phyloP scores from a whole-genome alignment of 2,113 vertebrate species.

The Hippocampus mohnikei region DNA sequence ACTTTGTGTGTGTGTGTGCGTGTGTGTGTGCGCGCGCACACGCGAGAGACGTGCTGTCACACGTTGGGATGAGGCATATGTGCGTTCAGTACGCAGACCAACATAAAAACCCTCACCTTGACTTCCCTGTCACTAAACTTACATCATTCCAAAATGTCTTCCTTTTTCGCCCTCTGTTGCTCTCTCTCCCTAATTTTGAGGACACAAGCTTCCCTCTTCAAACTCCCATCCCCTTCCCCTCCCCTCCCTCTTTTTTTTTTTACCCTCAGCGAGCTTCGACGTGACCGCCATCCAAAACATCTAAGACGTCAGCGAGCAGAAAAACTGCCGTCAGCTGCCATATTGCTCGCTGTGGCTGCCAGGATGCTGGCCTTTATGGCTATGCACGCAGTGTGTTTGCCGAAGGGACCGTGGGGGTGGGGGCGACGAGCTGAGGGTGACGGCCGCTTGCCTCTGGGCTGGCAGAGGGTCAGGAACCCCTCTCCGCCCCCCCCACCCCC shows the following conservation, averaged over 20 bases:
- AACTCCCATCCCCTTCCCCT: neutral
- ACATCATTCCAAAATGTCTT: conserved; percentile 18
- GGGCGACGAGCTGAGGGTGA: conserved; percentile 3
- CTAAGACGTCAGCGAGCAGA: conserved; percentile 46
- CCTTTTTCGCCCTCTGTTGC: conserved; percentile 14
- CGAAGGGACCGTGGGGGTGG: conserved; percentile 15
- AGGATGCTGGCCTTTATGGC: conserved; percentile 64
- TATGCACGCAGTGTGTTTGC: conserved; percentile 34
- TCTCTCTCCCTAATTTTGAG: conserved; percentile 35
- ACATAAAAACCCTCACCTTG: conserved; percentile 14
- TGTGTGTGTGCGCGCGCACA: conserved; percentile 5
- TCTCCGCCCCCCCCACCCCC: neutral
- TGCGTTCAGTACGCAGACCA: conserved; percentile 19
- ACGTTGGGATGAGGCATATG: conserved; percentile 38
- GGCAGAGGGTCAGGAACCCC: conserved; percentile 49
- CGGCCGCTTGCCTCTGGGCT: conserved; percentile 42
- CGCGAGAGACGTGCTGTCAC: conserved; percentile 58
- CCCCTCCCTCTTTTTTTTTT: conserved; percentile 17
- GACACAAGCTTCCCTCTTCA: conserved; percentile 32
- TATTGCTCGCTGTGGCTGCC: conserved; percentile 48
- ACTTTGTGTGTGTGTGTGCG: neutral
- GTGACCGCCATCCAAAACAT: conserved; percentile 59
- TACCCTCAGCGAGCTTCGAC: conserved; percentile 32
- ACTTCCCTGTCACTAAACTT: conserved; percentile 24
- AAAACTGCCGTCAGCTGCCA: conserved; percentile 55